These are phyloP conservation scores for Aphelocoma californica DNA, from an alignment of 2,797 vertebrate species.

Conservation along the genomic window DNA sequence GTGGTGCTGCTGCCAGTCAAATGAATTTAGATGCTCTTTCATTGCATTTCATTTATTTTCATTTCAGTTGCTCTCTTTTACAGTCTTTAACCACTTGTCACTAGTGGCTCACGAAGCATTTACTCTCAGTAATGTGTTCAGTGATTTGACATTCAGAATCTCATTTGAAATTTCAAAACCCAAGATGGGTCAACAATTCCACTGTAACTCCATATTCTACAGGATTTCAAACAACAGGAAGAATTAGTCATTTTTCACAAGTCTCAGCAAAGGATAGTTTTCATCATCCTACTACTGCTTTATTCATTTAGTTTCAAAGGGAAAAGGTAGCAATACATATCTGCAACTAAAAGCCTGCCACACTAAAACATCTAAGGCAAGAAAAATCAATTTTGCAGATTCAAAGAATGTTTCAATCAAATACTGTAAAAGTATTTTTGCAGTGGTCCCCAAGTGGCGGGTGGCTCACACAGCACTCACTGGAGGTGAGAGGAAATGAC, in stretches of 20 bases:
- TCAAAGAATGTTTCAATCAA: not conserved
- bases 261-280: not conserved
- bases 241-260: not conserved
- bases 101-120: not conserved
- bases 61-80: conserved; percentile 24
- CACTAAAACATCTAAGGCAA: not conserved
- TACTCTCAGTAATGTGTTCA: not conserved
- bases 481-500: not conserved
- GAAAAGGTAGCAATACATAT: not conserved
- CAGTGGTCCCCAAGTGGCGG: not conserved
- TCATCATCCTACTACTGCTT: not conserved
- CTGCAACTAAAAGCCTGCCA: not conserved
- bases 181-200: conserved; percentile 16
- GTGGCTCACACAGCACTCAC: not conserved
- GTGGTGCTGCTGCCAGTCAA: not conserved
- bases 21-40: not conserved
- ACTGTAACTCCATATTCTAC: not conserved
- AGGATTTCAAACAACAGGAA: not conserved
- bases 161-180: conserved; percentile 10
- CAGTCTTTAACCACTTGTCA: conserved; percentile 6
- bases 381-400: not conserved
- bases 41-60: conserved; percentile 17
- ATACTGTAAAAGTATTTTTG: not conserved
- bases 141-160: conserved; percentile 20
- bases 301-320: not conserved